These are phyloP conservation scores for Holotrichia oblita DNA, from an alignment of 1,140 invertebrate species.

Conservation along the genomic window DNA sequence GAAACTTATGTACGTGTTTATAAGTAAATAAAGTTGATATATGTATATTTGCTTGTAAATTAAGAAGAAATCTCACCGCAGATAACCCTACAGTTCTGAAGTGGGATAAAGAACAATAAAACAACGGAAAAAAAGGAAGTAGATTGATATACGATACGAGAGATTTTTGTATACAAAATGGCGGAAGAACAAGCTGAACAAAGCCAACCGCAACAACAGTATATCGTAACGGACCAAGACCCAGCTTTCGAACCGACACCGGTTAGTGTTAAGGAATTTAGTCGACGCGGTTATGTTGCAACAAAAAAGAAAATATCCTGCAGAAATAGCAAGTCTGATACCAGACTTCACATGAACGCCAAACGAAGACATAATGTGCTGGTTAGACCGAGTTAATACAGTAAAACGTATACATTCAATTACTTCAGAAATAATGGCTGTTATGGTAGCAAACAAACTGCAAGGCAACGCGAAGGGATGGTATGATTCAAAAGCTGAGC, in stretches of 20 bases:
- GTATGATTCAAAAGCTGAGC: not conserved
- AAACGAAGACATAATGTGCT: not conserved
- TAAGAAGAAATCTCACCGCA: too few relatives aligned
- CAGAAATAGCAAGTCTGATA: not conserved
- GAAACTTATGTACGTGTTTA: too few relatives aligned
- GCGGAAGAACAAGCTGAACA: not conserved
- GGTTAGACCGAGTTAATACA: not conserved
- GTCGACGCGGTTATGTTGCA: not conserved
- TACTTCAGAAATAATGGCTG: not conserved
- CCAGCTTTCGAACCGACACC: conserved; percentile 10
- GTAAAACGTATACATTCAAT: not conserved
- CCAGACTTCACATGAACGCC: not conserved
- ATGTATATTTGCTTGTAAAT: too few relatives aligned
- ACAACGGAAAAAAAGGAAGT: too few relatives aligned
- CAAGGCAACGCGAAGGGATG: not conserved
- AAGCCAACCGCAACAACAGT: not conserved
- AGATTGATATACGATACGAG: not conserved
- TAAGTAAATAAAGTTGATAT: too few relatives aligned
- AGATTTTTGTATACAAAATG: not conserved
- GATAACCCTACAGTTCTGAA: too few relatives aligned
- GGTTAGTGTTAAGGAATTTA: conserved; percentile 3
- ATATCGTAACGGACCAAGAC: not conserved
- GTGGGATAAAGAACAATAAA: too few relatives aligned
- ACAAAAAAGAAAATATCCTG: not conserved
- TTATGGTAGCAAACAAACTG: not conserved